Conservation (phyloP, 2,888 invertebrate genomes). For the Caenorhabditis sp. region DNA sequence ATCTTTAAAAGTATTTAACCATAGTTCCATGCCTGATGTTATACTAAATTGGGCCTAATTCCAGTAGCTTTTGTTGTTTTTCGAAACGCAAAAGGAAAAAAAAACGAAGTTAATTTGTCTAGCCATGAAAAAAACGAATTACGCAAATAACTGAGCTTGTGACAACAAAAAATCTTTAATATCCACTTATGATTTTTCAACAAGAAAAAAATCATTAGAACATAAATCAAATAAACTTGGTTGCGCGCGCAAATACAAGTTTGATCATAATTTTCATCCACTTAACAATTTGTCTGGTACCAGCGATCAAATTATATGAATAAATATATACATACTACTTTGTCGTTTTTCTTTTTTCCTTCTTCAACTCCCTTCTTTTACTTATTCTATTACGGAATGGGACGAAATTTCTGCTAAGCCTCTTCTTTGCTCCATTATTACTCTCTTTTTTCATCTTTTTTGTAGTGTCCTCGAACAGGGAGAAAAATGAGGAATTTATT, state of each 20-base stretch:
- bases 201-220: not conserved
- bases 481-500: not conserved
- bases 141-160: not conserved
- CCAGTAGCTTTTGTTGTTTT: too few species aligned
- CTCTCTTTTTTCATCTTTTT: not conserved
- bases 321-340: not conserved
- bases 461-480: not conserved
- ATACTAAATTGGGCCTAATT: too few species aligned
- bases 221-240: not conserved
- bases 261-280: not conserved
- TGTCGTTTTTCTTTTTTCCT: not conserved
- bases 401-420: not conserved
- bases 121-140: not conserved
- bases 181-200: not conserved
- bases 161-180: not conserved
- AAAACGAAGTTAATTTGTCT: not conserved
- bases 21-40: too few species aligned
- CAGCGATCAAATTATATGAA: not conserved
- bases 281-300: not conserved
- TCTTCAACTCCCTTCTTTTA: not conserved
- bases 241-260: too few species aligned
- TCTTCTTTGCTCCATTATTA: not conserved
- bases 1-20: too few species aligned
- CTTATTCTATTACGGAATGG: not conserved
- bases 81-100: too few species aligned